These are phyloP conservation scores for fruit fly (Drosophila melanogaster) DNA, from an alignment of 1,140 invertebrate genomes.

Conservation along the genomic window DNA sequence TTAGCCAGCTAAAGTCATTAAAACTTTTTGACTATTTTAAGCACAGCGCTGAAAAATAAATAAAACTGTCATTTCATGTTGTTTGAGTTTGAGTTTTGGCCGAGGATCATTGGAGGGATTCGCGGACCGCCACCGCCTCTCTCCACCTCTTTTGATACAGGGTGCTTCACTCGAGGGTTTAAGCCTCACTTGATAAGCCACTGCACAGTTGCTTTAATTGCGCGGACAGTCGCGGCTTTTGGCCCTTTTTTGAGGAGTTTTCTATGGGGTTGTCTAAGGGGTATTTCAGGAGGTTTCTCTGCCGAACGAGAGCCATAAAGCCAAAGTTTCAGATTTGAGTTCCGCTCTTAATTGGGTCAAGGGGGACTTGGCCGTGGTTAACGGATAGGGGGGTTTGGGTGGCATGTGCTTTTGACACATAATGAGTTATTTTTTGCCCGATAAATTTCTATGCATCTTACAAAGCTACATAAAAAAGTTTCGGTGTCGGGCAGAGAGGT, in stretches of 20 bases:
- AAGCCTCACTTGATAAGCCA: slow-evolving; percentile 73
- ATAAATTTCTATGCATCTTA: slow-evolving; percentile 62
- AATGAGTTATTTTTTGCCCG: slow-evolving; percentile 70
- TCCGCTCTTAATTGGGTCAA: slow-evolving; percentile 72
- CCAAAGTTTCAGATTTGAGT: slow-evolving; percentile 62
- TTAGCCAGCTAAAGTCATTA: slow-evolving; percentile 74
- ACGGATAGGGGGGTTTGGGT: not conserved
- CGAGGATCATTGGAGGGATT: slow-evolving; percentile 12
- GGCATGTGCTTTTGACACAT: slow-evolving; percentile 62
- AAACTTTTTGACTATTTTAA: slow-evolving; percentile 81
- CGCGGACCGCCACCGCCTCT: too few species aligned
- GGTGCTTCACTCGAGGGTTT: slow-evolving; percentile 41
- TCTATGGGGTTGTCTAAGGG: not conserved
- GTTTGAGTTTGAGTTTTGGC: slow-evolving; percentile 77
- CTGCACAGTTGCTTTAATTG: slow-evolving; percentile 71
- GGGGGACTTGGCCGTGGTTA: not conserved
- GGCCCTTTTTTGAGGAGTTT: slow-evolving; percentile 10
- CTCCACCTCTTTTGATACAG: not conserved
- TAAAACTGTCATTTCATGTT: slow-evolving; percentile 78
- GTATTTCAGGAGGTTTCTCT: not conserved
- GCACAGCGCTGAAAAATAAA: slow-evolving; percentile 62
- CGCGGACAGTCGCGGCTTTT: slow-evolving; percentile 63
- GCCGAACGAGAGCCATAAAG: slow-evolving; percentile 28
- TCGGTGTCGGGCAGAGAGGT: slow-evolving; percentile 37
- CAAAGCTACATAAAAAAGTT: slow-evolving; percentile 33